These are phyloP conservation scores for Threskiornis aethiopicus DNA, from an alignment of 2,797 vertebrate species.

Conservation along the genomic window DNA sequence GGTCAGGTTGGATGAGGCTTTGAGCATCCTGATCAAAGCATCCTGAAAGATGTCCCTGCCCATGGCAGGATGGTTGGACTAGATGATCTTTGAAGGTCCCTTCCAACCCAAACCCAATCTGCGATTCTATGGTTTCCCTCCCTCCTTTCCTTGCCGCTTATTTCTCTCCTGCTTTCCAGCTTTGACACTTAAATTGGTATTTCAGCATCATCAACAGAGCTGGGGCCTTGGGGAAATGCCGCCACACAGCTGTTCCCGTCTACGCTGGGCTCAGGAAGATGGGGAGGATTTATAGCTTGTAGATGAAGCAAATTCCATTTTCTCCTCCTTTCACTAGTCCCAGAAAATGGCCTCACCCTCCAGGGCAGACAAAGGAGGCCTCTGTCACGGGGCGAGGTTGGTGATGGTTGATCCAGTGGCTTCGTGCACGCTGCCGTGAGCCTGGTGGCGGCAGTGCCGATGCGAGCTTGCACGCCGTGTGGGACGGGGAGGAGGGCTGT, in stretches of 20 bases:
- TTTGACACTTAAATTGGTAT: background rate
- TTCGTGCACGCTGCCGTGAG: fast-evolving
- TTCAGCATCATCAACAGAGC: background rate
- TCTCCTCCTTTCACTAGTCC: background rate
- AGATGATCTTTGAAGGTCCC: background rate
- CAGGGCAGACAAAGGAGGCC: background rate
- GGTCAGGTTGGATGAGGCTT: background rate
- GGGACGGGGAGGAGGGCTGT: background rate
- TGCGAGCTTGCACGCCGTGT: fast-evolving
- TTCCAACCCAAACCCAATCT: background rate
- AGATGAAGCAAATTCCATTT: background rate
- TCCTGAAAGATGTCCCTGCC: background rate
- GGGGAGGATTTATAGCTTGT: background rate
- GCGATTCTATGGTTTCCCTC: background rate
- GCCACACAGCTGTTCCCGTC: background rate
- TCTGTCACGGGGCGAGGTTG: background rate
- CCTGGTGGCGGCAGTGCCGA: fast-evolving
- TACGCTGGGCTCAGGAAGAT: background rate
- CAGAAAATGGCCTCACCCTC: background rate
- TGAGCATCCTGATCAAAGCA: background rate
- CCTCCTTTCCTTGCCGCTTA: background rate
- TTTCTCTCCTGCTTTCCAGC: background rate
- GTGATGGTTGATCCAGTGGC: background rate
- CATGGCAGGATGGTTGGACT: background rate
- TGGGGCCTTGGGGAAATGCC: background rate